Base-by-base conservation (phyloP, 2,113 vertebrate species). In the Aphyosemion australe region DNA sequence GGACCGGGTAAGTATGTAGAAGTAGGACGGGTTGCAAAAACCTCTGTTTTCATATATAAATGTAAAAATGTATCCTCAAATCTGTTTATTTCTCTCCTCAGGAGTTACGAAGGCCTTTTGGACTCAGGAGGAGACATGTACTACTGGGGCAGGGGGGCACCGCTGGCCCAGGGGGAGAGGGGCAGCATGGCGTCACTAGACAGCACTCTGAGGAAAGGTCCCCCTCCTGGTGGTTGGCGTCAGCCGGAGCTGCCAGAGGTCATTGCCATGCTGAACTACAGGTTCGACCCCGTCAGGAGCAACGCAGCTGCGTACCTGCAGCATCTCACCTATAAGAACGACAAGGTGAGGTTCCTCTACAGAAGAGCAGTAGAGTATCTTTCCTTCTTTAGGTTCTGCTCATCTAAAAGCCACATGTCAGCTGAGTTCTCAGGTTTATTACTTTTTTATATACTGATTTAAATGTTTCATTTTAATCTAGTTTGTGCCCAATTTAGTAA, bases 171-270 rank as follows among this genome's bases (percentile, higher is more conserved):
- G 80, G 95, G 95, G 0, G 96, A 98, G 75, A 90, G 94, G 37
- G 96, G 96, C 8, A 98, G 96, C 90, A 91, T 97, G 92, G 96
- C 95, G 0, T 98, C 96, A 8, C 79, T 98, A 90, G 96, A 97
- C 88, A 97, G 96, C 89, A 93, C 96, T 74, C 91, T 96, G 15
- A 94, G 95, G 76, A 96, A 96, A 43, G 93, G 88, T 0, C 87
- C 93, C 0, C 87, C 84, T 0, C 90, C 95, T 0, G 79, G 91
- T 0, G 88, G 74, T 13, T 99, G 96, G 96, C 94, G 96, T 31
- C 95, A 98, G 68, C 97, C 97, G 0, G 96, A 98, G 81, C 92
- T 99, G n/a, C 94, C 96, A 0, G 97, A 99, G 88, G 97, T 99
- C 57, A 95, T 98, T 0, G 95, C 94, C 76, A 98, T 99, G 97